Percentiles rank a stretch among this genome's conserved stretches.
Conservation (phyloP, 2,797 vertebrate species). For the Pangasius mekongensis region DNA sequence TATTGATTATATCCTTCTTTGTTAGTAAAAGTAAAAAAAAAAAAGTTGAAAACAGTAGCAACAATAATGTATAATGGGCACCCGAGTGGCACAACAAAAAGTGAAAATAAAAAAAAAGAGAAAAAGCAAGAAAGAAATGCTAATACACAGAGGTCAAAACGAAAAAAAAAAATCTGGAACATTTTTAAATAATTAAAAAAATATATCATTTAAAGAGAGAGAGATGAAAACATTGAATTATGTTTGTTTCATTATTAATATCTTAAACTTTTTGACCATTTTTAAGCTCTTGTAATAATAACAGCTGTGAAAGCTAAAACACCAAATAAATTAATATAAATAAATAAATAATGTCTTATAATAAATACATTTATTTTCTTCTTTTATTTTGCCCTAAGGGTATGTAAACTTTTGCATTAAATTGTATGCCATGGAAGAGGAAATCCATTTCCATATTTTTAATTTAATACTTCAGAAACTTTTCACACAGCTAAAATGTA, state of each 20-base stretch:
- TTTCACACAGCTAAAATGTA: neutral
- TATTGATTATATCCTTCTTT: neutral
- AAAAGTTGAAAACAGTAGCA: neutral
- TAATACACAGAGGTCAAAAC: neutral
- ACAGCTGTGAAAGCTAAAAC: neutral
- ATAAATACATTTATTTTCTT: neutral
- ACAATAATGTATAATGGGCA: neutral
- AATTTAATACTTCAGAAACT: constrained; percentile 10
- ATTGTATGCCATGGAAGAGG: neutral
- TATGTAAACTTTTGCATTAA: neutral
- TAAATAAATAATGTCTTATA: neutral
- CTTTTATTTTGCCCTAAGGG: neutral
- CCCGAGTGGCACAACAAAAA: neutral
- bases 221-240: neutral
- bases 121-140: neutral
- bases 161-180: neutral
- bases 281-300: neutral
- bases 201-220: neutral
- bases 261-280: neutral
- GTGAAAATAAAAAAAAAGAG: neutral
- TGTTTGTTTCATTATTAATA: neutral
- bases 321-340: neutral
- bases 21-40: neutral
- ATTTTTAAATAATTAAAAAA: neutral
- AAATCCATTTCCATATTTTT: constrained; percentile 3